Evolutionary conservation across 2,797 vertebrate species (phyloP).

Genomic region (Platyrinchus mystaceus): DNA sequence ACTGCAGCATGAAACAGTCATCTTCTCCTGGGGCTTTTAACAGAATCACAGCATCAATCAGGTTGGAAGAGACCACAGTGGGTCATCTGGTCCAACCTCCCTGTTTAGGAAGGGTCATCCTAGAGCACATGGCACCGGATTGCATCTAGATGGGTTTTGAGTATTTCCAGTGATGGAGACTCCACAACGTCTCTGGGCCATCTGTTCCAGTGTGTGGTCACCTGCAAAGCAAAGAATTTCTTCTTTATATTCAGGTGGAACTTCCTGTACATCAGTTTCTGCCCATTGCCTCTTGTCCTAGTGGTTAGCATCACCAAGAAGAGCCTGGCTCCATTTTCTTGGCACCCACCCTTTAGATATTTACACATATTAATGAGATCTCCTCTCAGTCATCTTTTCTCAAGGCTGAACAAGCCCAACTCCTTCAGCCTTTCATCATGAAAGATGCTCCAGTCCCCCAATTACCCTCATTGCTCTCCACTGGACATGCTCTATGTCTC

Average conservation of each 20-base stretch:
- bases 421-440: background rate
- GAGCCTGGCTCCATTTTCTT: background rate
- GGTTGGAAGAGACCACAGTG: background rate
- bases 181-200: background rate
- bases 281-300: background rate
- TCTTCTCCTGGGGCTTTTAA: accelerated
- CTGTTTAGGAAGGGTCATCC: background rate
- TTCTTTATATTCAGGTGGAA: background rate
- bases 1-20: accelerated
- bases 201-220: background rate
- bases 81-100: background rate
- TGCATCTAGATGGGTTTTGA: background rate
- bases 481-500: background rate
- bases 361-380: background rate
- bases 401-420: background rate
- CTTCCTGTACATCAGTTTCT: background rate
- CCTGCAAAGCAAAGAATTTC: background rate
- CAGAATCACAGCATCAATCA: background rate
- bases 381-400: background rate
- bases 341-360: background rate
- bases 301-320: background rate
- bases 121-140: background rate
- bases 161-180: background rate
- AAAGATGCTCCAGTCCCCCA: background rate
- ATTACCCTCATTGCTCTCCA: background rate